These are phyloP conservation scores for Oncorhynchus clarkii DNA, from an alignment of 2,113 vertebrate genomes.

Conservation along the genomic window DNA sequence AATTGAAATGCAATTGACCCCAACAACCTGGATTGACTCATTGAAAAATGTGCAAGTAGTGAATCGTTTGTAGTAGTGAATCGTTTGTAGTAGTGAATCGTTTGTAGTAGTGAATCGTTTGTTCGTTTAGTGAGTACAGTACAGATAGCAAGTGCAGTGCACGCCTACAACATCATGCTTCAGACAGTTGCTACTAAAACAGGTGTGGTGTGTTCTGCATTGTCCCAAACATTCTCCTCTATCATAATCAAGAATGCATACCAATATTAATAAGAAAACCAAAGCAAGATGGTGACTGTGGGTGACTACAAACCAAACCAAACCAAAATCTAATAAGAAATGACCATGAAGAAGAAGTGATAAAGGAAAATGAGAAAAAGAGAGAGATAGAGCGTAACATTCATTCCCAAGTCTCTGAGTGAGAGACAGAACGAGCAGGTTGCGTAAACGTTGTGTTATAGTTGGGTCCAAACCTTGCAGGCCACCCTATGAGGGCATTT, in stretches of 20 bases:
- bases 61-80: background rate
- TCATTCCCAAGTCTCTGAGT: constrained; percentile 84
- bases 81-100: background rate
- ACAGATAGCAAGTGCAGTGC: constrained; percentile 60
- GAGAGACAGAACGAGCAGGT: constrained; percentile 77
- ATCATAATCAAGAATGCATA: constrained; percentile 77
- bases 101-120: background rate
- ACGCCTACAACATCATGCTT: constrained; percentile 61
- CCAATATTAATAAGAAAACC: constrained; percentile 66
- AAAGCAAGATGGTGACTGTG: constrained; percentile 54
- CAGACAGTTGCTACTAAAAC: constrained; percentile 47
- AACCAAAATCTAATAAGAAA: constrained; percentile 38
- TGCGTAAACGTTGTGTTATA: constrained; percentile 78
- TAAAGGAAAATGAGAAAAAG: constrained; percentile 49
- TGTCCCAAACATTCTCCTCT: constrained; percentile 82
- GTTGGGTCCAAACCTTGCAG: constrained; percentile 93
- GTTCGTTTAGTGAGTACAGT: constrained; percentile 55
- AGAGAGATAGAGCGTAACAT: constrained; percentile 73
- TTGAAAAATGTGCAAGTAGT: background rate
- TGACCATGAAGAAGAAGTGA: constrained; percentile 57
- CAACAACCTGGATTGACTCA: too few species aligned
- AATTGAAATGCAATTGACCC: too few species aligned
- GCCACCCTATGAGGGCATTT: constrained; percentile 98
- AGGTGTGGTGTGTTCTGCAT: constrained; percentile 68
- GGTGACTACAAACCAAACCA: constrained; percentile 50